Evolutionary conservation across 2,888 invertebrate genomes (phyloP), one percentile per base, ranked within the genome.

Genomic region (Zelleria hepariella): DNA sequence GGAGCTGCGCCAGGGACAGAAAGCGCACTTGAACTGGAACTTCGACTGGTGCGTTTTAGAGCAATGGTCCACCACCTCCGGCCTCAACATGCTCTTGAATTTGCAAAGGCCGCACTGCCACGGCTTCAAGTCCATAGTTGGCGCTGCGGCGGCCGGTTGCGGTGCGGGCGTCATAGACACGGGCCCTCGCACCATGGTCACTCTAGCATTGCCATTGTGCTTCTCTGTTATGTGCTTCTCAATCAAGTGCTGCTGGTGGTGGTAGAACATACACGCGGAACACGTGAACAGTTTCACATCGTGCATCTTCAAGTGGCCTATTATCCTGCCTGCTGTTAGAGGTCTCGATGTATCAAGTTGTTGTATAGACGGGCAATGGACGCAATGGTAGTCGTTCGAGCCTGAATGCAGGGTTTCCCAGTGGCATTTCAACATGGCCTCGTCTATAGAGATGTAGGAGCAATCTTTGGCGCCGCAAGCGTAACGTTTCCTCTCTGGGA

Each of bases 291-390:
- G 78, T 61, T 90, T 90, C 5, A 88, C 82, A 64, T 94, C 94
- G 78, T 96, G 96, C 82, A 94, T 91, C 70, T 93, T 92, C 62
- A 96, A 86, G 78, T 96, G 96, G 57, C 91, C 86, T 10, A 93
- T 77, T 60, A 95, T 90, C 62, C 92, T 89, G n/a, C 91, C 89
- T 3, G 92, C 86, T 0, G 90, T 86, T 59, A 92, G 73, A 26
- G 86, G 75, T 24, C 68, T 73, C 0, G 77, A 67, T 6, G 78
- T 81, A 65, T 90, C 90, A 49, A 91, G 80, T 10, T 82, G 79
- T 55, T 91, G 82, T 61, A 90, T 81, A 10, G 86, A 80, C 21
- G 91, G 90, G 74, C 96, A 96, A 77, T 96, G 95, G 0, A 92
- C 91, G 75, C 96, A 96, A 62, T 86, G 89, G 76, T 91, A 94